A percentile compares a stretch with the other conserved stretches of the same genome.
Conservation (phyloP, 2,113 vertebrate genomes). For the Ciconia boyciana region DNA sequence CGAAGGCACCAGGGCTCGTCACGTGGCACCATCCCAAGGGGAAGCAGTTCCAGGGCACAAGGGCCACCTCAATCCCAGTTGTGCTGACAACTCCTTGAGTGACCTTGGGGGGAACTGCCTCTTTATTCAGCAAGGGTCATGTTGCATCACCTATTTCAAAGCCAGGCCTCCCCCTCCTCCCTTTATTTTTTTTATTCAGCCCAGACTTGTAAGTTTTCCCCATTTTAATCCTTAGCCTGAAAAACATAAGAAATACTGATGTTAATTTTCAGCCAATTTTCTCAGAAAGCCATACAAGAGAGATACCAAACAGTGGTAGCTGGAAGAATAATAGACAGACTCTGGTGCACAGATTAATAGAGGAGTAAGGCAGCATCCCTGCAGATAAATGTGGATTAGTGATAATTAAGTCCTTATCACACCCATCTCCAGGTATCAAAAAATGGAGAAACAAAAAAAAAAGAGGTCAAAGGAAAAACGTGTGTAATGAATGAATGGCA, state of each 20-base stretch:
- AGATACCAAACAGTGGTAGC: neutral
- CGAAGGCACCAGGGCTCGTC: neutral
- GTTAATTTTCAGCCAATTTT: neutral
- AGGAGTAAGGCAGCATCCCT: neutral
- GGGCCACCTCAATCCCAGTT: neutral
- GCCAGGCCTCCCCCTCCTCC: neutral
- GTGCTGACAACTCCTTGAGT: neutral
- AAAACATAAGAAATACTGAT: neutral
- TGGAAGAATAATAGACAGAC: neutral
- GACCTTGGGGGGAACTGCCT: neutral
- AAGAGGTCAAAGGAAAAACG: neutral
- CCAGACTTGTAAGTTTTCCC: neutral
- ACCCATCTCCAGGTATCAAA: neutral
- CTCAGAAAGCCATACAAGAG: neutral
- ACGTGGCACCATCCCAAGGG: rapidly evolving
- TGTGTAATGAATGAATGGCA: neutral
- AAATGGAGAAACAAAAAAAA: neutral
- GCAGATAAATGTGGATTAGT: neutral
- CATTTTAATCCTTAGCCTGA: neutral
- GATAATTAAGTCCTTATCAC: neutral
- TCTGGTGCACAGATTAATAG: neutral
- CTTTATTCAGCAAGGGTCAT: neutral
- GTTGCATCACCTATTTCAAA: neutral
- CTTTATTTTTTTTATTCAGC: neutral
- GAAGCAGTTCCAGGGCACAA: no score